These are phyloP conservation scores for Gobio gobio DNA, from an alignment of 2,113 vertebrate genomes.

Conservation along the genomic window DNA sequence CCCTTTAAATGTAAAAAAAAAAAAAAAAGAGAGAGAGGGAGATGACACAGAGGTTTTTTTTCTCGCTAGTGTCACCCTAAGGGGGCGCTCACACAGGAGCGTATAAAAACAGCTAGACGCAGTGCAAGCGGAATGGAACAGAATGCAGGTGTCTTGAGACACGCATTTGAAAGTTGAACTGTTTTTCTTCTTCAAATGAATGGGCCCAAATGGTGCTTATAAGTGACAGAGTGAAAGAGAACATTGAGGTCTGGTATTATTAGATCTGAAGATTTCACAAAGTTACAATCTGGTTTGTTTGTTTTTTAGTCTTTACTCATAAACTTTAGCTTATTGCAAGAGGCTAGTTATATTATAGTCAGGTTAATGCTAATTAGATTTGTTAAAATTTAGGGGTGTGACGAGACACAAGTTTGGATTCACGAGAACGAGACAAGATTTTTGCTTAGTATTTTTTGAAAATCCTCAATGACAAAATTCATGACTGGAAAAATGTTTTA, in stretches of 20 bases:
- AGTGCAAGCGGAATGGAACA: not conserved
- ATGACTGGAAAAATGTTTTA: too few relatives aligned
- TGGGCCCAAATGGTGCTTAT: not conserved
- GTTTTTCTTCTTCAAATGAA: not conserved
- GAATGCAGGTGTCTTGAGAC: not conserved
- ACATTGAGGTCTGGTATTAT: not conserved
- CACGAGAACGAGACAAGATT: too few relatives aligned
- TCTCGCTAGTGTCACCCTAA: not conserved
- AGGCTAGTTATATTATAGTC: not conserved
- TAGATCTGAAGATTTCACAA: not conserved
- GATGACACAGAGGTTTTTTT: not conserved
- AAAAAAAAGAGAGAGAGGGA: not conserved
- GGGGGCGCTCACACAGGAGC: not conserved
- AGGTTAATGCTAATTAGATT: not conserved
- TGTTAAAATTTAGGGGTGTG: not conserved
- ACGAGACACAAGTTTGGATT: too few relatives aligned
- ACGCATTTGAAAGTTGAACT: slow-evolving; percentile 3
- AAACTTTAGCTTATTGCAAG: not conserved
- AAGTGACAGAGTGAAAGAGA: not conserved
- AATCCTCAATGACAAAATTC: too few relatives aligned
- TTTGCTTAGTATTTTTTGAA: too few relatives aligned
- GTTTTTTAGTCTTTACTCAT: not conserved
- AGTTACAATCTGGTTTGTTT: not conserved
- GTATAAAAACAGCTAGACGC: not conserved
- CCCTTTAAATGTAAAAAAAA: not conserved